These are phyloP conservation scores for Spheniscus mendiculus DNA, from an alignment of 2,113 vertebrate species.

Conservation along the genomic window DNA sequence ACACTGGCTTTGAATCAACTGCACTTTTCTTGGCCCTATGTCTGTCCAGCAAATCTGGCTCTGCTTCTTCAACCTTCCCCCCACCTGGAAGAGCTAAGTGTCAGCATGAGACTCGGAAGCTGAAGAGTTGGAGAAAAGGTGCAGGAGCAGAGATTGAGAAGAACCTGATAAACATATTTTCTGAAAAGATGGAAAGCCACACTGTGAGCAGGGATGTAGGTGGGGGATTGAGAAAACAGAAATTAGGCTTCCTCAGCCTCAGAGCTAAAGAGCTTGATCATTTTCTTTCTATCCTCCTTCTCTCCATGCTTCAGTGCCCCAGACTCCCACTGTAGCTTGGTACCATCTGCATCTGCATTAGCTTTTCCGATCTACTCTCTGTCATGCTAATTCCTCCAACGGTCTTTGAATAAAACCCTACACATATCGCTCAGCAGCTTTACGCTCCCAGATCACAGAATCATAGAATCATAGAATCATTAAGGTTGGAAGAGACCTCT, in stretches of 20 bases:
- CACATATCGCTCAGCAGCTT: background rate
- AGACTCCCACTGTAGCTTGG: background rate
- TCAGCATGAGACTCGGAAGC: background rate
- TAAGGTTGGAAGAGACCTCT: no score
- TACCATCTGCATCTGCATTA: background rate
- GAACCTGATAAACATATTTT: background rate
- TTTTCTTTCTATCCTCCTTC: background rate
- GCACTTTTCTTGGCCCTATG: background rate
- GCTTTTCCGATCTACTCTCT: background rate
- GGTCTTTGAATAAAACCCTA: background rate
- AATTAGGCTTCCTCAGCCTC: background rate
- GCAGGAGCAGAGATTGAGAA: background rate
- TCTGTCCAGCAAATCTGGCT: background rate
- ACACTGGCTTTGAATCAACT: background rate
- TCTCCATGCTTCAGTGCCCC: background rate
- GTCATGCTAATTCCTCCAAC: background rate
- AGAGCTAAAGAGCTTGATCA: background rate
- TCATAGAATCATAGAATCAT: no score
- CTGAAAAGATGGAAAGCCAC: background rate
- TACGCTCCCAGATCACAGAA: background rate
- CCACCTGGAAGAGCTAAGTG: background rate
- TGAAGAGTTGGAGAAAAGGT: background rate
- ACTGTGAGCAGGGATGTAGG: background rate
- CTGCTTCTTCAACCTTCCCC: background rate
- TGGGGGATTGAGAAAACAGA: background rate